These are phyloP conservation scores for Tromatobia lineatoria DNA, from an alignment of 2,888 invertebrate genomes.

Conservation along the genomic window DNA sequence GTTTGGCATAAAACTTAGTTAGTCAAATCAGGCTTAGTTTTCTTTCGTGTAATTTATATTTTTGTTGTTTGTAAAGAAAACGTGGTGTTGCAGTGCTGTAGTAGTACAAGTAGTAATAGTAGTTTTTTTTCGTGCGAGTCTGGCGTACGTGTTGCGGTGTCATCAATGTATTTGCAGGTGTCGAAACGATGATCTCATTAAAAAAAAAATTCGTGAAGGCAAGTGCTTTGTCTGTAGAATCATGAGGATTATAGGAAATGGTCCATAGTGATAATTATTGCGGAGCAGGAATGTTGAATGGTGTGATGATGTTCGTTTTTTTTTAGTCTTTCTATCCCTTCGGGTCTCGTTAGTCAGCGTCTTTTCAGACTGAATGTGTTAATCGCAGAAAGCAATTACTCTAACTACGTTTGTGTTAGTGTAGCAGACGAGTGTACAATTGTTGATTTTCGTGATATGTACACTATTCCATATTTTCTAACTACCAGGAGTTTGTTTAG, in stretches of 20 bases:
- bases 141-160: constrained; percentile 60
- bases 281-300: constrained; percentile 33
- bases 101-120: constrained; percentile 15
- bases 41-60: constrained; percentile 1
- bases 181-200: constrained; percentile 35
- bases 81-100: constrained; percentile 40
- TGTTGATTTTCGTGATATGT: constrained; percentile 20
- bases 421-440: constrained; percentile 12
- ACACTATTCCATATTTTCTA: constrained; percentile 18
- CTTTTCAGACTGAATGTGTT: constrained; percentile 74
- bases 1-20: constrained; percentile 74
- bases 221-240: neutral
- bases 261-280: constrained; percentile 26
- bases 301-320: constrained; percentile 51
- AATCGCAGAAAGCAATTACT: constrained; percentile 77
- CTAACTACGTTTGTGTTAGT: constrained; percentile 72
- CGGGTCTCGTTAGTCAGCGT: constrained; percentile 36
- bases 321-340: constrained; percentile 23
- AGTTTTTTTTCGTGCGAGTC: constrained; percentile 55
- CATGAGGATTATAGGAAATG: constrained; percentile 27
- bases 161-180: constrained; percentile 17
- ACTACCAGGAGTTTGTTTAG: constrained; percentile 15
- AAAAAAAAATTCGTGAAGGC: constrained; percentile 26
- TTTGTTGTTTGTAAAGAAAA: constrained; percentile 26
- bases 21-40: neutral